These are phyloP conservation scores for Coregonus suidteri DNA, from an alignment of 2,797 vertebrate genomes.

Conservation along the genomic window DNA sequence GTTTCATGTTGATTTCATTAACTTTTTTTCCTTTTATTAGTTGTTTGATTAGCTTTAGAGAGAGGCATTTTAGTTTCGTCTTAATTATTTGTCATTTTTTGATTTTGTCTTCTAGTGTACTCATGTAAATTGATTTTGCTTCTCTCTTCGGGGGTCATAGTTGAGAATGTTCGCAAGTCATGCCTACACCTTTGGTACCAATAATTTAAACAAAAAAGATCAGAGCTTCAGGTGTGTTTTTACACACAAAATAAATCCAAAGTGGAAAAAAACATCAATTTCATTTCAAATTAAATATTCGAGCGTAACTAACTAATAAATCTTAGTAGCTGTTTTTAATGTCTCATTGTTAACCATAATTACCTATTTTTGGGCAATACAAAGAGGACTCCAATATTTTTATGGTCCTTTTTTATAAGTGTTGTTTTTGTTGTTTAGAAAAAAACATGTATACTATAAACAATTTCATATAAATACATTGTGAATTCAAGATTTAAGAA, in stretches of 20 bases:
- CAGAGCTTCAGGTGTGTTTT: slow-evolving; percentile 70
- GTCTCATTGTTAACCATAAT: slow-evolving; percentile 93
- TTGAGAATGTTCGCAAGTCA: slow-evolving; percentile 85
- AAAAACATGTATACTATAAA: slow-evolving; percentile 72
- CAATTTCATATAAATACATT: slow-evolving; percentile 82
- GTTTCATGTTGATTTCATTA: slow-evolving; percentile 71
- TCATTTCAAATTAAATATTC: slow-evolving; percentile 65
- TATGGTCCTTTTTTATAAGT: slow-evolving; percentile 96
- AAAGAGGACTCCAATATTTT: slow-evolving; percentile 95
- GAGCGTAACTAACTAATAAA: slow-evolving; percentile 82
- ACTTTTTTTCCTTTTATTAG: slow-evolving; percentile 76
- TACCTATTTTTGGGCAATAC: slow-evolving; percentile 99
- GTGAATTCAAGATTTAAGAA: slow-evolving; percentile 88
- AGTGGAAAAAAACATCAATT: slow-evolving; percentile 55
- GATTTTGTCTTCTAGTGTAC: slow-evolving; percentile 56
- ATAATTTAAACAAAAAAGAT: slow-evolving; percentile 53
- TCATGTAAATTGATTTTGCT: slow-evolving; percentile 60
- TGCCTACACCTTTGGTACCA: slow-evolving; percentile 78
- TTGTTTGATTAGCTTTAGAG: slow-evolving; percentile 65
- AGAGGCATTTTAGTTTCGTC: slow-evolving; percentile 40
- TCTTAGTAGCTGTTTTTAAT: slow-evolving; percentile 86
- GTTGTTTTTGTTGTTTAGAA: slow-evolving; percentile 94
- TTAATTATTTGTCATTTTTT: slow-evolving; percentile 52
- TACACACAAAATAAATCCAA: slow-evolving; percentile 71
- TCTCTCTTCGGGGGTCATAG: slow-evolving; percentile 69